phyloP scores from a whole-genome alignment of 2,888 invertebrate genomes.

The Papilio gigon region DNA sequence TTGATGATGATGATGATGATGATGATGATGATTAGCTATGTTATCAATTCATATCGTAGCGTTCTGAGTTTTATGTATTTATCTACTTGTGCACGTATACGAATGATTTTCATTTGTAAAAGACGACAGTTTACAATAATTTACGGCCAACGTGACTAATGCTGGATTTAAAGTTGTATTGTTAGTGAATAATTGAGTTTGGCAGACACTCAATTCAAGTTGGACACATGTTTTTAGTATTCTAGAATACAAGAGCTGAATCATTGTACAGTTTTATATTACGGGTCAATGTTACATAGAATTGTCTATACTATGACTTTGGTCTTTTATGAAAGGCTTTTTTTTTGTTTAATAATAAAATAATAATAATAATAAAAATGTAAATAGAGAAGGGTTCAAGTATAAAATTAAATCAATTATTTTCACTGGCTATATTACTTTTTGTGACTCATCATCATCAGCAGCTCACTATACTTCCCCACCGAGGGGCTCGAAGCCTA shows the following conservation, averaged over 20 bases:
- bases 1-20: no score
- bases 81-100: no score
- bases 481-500: no score
- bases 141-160: neutral
- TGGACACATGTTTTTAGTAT: slow-evolving; percentile 6
- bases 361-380: neutral
- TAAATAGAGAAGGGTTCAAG: neutral
- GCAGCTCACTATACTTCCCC: no score
- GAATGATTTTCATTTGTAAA: neutral
- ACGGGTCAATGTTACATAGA: neutral
- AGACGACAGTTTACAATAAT: neutral
- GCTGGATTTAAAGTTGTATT: neutral
- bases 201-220: slow-evolving; percentile 1
- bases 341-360: neutral
- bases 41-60: no score
- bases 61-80: no score
- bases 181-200: slow-evolving; percentile 18
- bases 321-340: neutral
- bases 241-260: neutral
- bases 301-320: neutral
- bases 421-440: no score
- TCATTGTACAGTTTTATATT: neutral
- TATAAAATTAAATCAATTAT: no score
- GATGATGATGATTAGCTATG: no score
- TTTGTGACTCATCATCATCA: no score